Conservation (phyloP, 2,113 vertebrate genomes). For the Columba livia region DNA sequence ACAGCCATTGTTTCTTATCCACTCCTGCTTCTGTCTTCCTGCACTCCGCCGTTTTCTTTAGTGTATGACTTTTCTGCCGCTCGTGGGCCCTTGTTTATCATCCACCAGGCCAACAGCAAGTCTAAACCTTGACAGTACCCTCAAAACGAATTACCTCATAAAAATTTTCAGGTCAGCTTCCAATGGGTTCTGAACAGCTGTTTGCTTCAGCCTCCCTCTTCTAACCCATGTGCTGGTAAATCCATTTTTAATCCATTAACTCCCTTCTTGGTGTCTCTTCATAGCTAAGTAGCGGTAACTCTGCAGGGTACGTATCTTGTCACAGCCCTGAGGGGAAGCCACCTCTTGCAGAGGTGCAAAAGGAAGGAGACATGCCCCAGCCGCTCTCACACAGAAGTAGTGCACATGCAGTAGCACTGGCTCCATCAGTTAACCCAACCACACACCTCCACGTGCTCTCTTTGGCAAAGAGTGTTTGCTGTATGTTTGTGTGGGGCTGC, state of each 20-base stretch:
- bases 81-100: background rate
- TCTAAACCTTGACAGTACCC: background rate
- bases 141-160: background rate
- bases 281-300: background rate
- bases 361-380: background rate
- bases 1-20: background rate
- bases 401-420: background rate
- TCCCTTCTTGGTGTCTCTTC: background rate
- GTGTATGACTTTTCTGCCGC: background rate
- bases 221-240: background rate
- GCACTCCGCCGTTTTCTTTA: background rate
- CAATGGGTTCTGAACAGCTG: background rate
- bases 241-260: background rate
- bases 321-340: background rate
- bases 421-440: accelerated
- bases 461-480: background rate
- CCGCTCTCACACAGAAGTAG: background rate
- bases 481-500: background rate
- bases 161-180: background rate
- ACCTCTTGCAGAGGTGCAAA: background rate
- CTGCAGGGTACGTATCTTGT: background rate
- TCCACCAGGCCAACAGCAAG: background rate
- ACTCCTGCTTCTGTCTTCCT: background rate
- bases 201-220: background rate
- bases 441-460: accelerated